Evolutionary conservation across 2,888 invertebrate genomes (phyloP).

Genomic region (Perizoma flavofasciatum): DNA sequence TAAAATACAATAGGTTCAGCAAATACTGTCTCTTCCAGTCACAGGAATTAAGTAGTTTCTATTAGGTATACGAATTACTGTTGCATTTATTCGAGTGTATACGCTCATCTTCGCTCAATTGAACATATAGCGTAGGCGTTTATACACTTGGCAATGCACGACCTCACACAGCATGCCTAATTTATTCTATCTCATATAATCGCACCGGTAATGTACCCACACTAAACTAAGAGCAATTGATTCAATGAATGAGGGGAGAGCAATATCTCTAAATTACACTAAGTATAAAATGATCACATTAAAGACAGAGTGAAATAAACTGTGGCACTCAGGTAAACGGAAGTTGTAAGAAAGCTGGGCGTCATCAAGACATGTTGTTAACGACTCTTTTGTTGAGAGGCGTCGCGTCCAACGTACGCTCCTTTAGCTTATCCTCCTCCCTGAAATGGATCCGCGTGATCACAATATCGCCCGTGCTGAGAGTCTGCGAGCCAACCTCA

Average conservation of each 20-base stretch:
- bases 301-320: conserved; percentile 64
- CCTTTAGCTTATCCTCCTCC: conserved; percentile 77
- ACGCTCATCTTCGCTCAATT: conserved; percentile 76
- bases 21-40: conserved; percentile 64
- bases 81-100: conserved; percentile 73
- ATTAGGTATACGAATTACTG: conserved; percentile 68
- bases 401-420: conserved; percentile 76
- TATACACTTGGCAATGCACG: conserved; percentile 67
- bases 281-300: conserved; percentile 69
- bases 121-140: conserved; percentile 76
- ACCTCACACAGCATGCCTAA: conserved; percentile 68
- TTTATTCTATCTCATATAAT: conserved; percentile 70
- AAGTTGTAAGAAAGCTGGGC: conserved; percentile 55
- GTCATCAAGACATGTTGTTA: conserved; percentile 76
- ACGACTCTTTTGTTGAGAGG: conserved; percentile 71
- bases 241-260: conserved; percentile 43
- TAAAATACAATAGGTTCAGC: conserved; percentile 58
- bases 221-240: conserved; percentile 52
- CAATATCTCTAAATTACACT: conserved; percentile 51
- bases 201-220: conserved; percentile 64
- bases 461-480: conserved; percentile 96
- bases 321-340: conserved; percentile 75
- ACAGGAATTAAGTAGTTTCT: conserved; percentile 66
- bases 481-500: conserved; percentile 90
- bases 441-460: conserved; percentile 90